Evolutionary conservation across 2,888 invertebrate genomes (phyloP).

Genomic region (Lasius fuliginosus): DNA sequence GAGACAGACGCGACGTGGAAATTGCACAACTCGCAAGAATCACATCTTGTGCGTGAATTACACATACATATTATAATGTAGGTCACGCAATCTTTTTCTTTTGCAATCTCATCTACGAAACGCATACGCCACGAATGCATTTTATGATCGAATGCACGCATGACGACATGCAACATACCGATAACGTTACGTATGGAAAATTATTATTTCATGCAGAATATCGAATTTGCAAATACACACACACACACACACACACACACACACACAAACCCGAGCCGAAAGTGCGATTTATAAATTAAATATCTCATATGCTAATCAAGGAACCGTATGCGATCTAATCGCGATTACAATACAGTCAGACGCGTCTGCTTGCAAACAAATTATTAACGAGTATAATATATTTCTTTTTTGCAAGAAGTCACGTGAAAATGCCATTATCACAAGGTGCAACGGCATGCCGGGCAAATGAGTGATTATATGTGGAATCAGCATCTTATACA

Average conservation of each 20-base stretch:
- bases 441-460: slow-evolving; percentile 22
- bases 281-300: slow-evolving; percentile 39
- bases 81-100: slow-evolving; percentile 38
- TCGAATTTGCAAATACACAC: slow-evolving; percentile 2
- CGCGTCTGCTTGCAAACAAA: neutral
- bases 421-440: slow-evolving; percentile 26
- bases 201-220: slow-evolving; percentile 36
- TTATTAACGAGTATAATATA: neutral
- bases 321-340: slow-evolving; percentile 18
- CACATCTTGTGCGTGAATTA: neutral
- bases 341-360: neutral
- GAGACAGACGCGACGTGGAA: slow-evolving; percentile 1
- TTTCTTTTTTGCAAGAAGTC: neutral
- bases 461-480: slow-evolving; percentile 53
- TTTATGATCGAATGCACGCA: slow-evolving; percentile 13
- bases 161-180: neutral
- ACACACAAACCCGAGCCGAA: neutral
- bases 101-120: slow-evolving; percentile 8
- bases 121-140: neutral
- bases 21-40: slow-evolving; percentile 6
- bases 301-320: slow-evolving; percentile 28
- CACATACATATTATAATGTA: slow-evolving; percentile 11
- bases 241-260: neutral
- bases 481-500: slow-evolving; percentile 46
- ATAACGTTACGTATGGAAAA: slow-evolving; percentile 3